Evolutionary conservation across 2,888 invertebrate species (phyloP), one percentile per base, ranked within the genome.

Genomic region (Aporophyla nigra): DNA sequence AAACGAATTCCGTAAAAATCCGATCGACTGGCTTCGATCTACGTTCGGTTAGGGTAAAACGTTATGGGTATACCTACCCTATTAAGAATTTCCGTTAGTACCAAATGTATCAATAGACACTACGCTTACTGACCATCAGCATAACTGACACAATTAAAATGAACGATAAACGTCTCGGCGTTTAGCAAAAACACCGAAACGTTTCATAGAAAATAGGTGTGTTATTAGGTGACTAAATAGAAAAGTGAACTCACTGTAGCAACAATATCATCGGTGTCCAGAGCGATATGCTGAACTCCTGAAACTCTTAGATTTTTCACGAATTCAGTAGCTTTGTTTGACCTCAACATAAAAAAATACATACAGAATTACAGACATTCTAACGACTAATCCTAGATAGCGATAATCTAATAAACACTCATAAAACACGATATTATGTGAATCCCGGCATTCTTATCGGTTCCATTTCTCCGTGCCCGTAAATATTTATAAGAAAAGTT

Each of bases 241-340:
- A 54, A n/a, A 33, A 27, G 9, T 12, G 19, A 5, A 91, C 94
- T 92, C 85, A 96, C 96, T 5, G 96, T 95, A 19, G 92, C 74
- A 0, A 96, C 92, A 51, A 96, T 96, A 72, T 96, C 95, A 72
- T 96, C 95, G 0, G 96, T 96, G 74, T 96, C 96, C 0, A 96
- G 77, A 0, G 96, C 96, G 0, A 96, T 90, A 71, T 96, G 96
- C 59, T 96, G 96, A 0, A 96, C 94, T 3, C 96, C 96, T 0
- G 96, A 91, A 0, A 93, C 70, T 0, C 96, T 96, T 0, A 93
- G 87, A 0, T 94, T 93, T 71, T 95, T 95, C 12, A 96, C 95
- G 70, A 95, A 96, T 43, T 95, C 95, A 0, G 91, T 92, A 0
- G 94, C 94, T 84, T 96, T 96, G 16, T 92, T 91, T 0, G 95